Percentiles rank a stretch among this genome's conserved stretches.
Evolutionary conservation across 1,140 invertebrate genomes (phyloP).

Genomic region (Phymorhynchus buccinoides): DNA sequence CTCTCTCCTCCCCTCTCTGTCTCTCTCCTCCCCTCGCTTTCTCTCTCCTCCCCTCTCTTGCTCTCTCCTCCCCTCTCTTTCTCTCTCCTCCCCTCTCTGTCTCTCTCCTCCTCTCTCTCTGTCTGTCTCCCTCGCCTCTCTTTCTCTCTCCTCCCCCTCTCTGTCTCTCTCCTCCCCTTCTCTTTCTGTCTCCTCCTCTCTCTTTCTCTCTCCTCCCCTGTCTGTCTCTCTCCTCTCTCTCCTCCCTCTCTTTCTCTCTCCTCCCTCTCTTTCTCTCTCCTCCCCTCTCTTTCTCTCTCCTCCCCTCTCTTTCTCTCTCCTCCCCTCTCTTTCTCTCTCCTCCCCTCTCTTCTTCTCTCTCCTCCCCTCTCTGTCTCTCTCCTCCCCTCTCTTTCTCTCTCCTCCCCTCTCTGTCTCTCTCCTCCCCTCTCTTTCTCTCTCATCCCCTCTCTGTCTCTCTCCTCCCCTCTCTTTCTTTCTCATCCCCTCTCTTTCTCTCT

Average conservation of each 20-base stretch:
- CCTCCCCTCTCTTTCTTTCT: neutral
- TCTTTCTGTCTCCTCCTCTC: constrained; percentile 1
- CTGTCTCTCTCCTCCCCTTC: neutral
- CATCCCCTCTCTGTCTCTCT: neutral
- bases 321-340: neutral
- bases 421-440: neutral
- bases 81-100: neutral
- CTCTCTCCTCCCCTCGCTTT: too few species aligned
- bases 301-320: neutral
- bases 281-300: neutral
- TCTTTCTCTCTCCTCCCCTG: neutral
- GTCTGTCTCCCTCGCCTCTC: too few species aligned
- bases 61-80: neutral
- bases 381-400: neutral
- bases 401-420: neutral
- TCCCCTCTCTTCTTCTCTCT: neutral
- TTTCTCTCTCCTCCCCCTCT: neutral
- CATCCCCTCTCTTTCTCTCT: neutral
- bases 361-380: neutral
- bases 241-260: neutral
- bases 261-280: neutral
- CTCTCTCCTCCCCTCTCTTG: neutral
- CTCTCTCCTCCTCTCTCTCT: neutral
- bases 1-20: too few species aligned
- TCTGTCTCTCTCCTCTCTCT: neutral